phyloP scores from a whole-genome alignment of 2,113 vertebrate species.

The Callorhinus ursinus region DNA sequence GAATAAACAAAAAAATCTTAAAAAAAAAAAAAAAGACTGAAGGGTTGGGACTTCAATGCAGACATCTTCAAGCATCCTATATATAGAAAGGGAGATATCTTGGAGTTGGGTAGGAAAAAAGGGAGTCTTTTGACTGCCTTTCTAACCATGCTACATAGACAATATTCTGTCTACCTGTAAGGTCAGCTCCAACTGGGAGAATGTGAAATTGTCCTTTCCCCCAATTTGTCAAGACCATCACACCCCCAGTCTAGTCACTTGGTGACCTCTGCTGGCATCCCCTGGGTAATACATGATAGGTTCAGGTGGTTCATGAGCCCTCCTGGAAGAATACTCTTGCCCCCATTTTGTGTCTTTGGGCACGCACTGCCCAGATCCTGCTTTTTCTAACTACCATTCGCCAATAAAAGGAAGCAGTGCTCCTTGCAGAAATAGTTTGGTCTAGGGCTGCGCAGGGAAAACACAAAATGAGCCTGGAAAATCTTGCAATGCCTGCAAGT shows the following conservation, averaged over 20 bases:
- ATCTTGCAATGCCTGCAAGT: neutral
- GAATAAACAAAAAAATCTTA: no score
- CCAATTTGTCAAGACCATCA: neutral
- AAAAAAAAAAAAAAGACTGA: neutral
- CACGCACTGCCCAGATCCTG: neutral
- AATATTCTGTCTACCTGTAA: neutral
- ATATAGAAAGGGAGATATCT: neutral
- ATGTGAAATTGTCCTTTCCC: neutral
- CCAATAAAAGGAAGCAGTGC: neutral
- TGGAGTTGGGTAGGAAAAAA: neutral
- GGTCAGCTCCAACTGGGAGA: neutral
- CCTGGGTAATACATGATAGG: conserved; percentile 7
- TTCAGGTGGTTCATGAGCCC: neutral
- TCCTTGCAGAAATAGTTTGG: neutral
- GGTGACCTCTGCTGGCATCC: conserved; percentile 51
- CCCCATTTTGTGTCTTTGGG: neutral
- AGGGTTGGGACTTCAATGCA: neutral
- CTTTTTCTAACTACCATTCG: neutral
- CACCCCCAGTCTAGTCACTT: conserved; percentile 26
- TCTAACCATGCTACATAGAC: neutral
- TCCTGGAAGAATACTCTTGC: neutral
- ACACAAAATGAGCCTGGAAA: neutral
- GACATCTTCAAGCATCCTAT: neutral
- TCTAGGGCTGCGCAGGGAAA: neutral
- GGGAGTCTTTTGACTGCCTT: neutral